Evolutionary conservation across 2,113 vertebrate genomes (phyloP).

Genomic region (Labeo catla): DNA sequence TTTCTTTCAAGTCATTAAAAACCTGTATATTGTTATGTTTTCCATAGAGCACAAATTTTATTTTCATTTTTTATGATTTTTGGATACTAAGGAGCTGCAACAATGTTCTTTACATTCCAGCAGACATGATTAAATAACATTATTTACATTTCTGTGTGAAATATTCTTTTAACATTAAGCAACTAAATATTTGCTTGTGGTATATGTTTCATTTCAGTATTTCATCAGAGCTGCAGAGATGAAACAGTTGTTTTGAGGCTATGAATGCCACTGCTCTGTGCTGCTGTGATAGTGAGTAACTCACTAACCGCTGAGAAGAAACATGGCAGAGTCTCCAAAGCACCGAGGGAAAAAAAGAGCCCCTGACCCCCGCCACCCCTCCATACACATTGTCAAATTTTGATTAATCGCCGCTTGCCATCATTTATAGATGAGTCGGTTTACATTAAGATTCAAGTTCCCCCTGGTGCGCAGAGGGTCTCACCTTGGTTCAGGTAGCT

Average conservation of each 20-base stretch:
- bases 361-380: constrained; percentile 46
- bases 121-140: neutral
- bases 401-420: constrained; percentile 67
- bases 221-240: neutral
- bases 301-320: constrained; percentile 33
- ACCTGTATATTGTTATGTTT: neutral
- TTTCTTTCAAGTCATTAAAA: neutral
- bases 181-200: neutral
- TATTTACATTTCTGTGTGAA: neutral
- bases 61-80: no score
- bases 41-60: neutral
- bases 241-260: neutral
- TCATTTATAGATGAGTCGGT: constrained; percentile 69
- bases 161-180: neutral
- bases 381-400: constrained; percentile 59
- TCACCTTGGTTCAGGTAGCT: constrained; percentile 71
- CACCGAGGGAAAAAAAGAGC: constrained; percentile 42
- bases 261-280: constrained; percentile 8
- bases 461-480: constrained; percentile 63
- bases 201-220: neutral
- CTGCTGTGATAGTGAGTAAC: constrained; percentile 20
- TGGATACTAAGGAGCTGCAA: neutral
- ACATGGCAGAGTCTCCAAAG: constrained; percentile 35
- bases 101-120: neutral
- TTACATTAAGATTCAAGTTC: constrained; percentile 76